phyloP scores from a whole-genome alignment of 1,140 invertebrate species.

The Druon quercuslanigerum region DNA sequence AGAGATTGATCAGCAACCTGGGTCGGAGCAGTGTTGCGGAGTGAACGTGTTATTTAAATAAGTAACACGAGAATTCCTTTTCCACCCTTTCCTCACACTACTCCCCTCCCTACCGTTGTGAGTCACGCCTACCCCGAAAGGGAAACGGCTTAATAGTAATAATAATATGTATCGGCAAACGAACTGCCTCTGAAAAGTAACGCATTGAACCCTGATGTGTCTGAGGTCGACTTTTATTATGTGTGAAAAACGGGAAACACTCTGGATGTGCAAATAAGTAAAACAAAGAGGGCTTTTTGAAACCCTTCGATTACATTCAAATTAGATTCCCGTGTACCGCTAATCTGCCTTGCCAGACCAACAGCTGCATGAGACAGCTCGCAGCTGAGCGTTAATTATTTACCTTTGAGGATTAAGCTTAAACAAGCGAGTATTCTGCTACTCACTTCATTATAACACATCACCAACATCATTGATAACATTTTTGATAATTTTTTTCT shows the following conservation, averaged over 20 bases:
- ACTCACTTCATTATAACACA: conserved; percentile 28
- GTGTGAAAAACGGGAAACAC: background rate
- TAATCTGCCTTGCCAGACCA: conserved; percentile 47
- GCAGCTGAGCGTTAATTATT: conserved; percentile 55
- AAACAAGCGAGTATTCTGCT: conserved; percentile 34
- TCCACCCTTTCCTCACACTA: too few species aligned
- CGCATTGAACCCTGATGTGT: too few species aligned
- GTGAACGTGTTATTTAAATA: too few species aligned
- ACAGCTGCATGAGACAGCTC: conserved; percentile 49
- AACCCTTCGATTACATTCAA: conserved; percentile 52
- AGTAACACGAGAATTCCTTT: too few species aligned
- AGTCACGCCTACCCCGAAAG: too few species aligned
- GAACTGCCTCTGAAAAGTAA: too few species aligned
- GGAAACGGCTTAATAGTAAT: too few species aligned
- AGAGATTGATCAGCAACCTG: too few species aligned
- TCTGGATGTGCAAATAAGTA: conserved; percentile 14
- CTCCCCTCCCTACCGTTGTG: too few species aligned
- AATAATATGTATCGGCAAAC: too few species aligned
- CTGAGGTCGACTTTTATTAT: background rate
- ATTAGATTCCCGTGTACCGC: conserved; percentile 56
- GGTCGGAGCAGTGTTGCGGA: too few species aligned
- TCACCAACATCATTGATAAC: conserved; percentile 10
- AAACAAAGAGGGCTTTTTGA: conserved; percentile 34
- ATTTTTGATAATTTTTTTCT: background rate
- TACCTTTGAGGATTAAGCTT: conserved; percentile 43